Evolutionary conservation across 2,113 vertebrate species (phyloP), one percentile per base, ranked within the genome.

Genomic region (Smithornis capensis): DNA sequence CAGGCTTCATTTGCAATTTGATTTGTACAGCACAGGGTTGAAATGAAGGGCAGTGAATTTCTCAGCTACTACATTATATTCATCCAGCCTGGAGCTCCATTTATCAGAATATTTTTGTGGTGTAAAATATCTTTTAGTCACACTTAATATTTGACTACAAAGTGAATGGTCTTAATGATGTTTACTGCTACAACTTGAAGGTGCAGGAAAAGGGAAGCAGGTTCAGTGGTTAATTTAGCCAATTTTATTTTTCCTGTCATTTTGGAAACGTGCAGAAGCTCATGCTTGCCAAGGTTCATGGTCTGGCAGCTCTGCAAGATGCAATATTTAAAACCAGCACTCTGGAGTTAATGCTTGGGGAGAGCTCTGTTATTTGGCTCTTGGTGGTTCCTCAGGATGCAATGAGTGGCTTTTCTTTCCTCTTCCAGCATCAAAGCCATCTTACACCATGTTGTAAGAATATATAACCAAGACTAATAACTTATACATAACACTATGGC

Each of bases 1-100:
- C 69, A 71, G 37, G 13, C 49, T 91, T 85, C 91, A 56, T 92
- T 87, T 87, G 70, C 57, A 84, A 87, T 82, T 87, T 76, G 73
- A 87, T 86, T 94, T 91, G 65, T 50, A 85, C 62, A 94, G 85
- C 60, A 80, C 1, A 3, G 71, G 50, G 57, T 45, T 71, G 89
- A 93, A 96, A 89, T 28, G 35, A 81, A 87, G 86, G 60, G 68
- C 81, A 70, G 52, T 29, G 73, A 92, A 70, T 93, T 87, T 96
- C 83, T 63, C 27, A 80, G 70, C 60, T 59, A 27, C 60, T 65
- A n/a, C 17, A 59, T 70, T 53, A 57, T 22, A 44, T 6, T 5
- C 25, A 90, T 45, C 38, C 42, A 89, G 56, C 47, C 52, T 81
- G 60, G 55, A 68, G 62, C 45, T 55, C 67, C 50, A 77, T 69